These are phyloP conservation scores for Vombatus ursinus DNA, from an alignment of 2,113 vertebrate genomes.

Conservation along the genomic window DNA sequence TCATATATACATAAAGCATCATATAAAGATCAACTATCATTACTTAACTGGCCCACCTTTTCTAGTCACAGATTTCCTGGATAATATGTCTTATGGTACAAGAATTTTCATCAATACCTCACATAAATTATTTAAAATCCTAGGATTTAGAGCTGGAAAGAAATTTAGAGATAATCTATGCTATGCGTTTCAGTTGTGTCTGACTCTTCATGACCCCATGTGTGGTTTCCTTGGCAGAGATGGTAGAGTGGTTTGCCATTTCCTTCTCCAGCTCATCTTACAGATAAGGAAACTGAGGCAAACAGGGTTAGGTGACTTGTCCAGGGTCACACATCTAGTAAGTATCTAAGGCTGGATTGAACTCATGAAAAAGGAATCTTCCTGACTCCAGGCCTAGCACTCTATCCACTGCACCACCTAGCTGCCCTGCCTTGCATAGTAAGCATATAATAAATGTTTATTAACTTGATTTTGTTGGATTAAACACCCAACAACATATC, in stretches of 20 bases:
- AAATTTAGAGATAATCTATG: not conserved
- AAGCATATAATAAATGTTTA: too few species aligned
- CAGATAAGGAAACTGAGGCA: not conserved
- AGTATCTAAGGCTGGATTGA: too few species aligned
- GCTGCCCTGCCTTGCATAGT: too few species aligned
- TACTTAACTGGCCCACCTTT: not conserved
- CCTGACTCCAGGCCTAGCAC: too few species aligned
- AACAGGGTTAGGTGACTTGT: not conserved
- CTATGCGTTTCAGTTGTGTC: not conserved
- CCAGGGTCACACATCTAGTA: not conserved
- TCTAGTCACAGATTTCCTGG: not conserved
- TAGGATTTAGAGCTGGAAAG: not conserved
- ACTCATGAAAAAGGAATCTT: too few species aligned
- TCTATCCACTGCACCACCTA: too few species aligned
- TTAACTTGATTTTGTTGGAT: too few species aligned
- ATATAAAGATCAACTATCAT: not conserved
- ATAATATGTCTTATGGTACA: not conserved
- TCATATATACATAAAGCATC: not conserved
- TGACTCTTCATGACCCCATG: not conserved
- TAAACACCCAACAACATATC: too few species aligned
- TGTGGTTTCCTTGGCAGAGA: too few species aligned
- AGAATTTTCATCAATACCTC: not conserved
- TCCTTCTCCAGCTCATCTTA: too few species aligned
- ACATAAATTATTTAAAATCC: not conserved
- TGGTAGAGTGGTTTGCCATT: too few species aligned